Percentiles rank a stretch among this genome's conserved stretches.
Conservation (phyloP, 92 coral and sea anemone genomes). For the Siderastrea radians region DNA sequence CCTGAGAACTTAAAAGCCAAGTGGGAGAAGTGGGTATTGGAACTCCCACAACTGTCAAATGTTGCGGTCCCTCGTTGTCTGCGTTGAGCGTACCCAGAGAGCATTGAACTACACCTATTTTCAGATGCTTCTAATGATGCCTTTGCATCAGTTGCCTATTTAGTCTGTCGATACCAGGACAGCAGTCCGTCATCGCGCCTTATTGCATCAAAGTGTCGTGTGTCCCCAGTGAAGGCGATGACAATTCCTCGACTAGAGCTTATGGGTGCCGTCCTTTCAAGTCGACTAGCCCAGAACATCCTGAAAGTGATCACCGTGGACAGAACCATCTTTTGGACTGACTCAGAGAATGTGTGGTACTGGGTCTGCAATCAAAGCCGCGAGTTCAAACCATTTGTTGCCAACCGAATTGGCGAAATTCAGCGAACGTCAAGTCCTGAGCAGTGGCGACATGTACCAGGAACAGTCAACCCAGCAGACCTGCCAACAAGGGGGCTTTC, state of each 20-base stretch:
- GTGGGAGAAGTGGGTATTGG: slow-evolving; percentile 38
- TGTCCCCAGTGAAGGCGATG: slow-evolving; percentile 37
- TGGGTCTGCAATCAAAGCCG: slow-evolving; percentile 70
- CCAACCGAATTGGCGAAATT: slow-evolving; percentile 64
- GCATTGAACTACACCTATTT: slow-evolving; percentile 40
- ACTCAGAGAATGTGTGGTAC: slow-evolving; percentile 62
- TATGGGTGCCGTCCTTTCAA: slow-evolving; percentile 73
- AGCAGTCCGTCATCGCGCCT: slow-evolving; percentile 40
- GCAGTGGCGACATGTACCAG: slow-evolving; percentile 63
- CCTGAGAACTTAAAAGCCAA: slow-evolving; percentile 41
- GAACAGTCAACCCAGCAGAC: slow-evolving; percentile 52
- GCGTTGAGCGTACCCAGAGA: slow-evolving; percentile 34
- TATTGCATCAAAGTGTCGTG: slow-evolving; percentile 57
- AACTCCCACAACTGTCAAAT: slow-evolving; percentile 37
- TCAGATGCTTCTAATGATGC: slow-evolving; percentile 68
- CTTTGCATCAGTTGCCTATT: slow-evolving; percentile 39
- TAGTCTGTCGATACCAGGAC: slow-evolving; percentile 38
- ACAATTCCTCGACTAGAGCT: slow-evolving; percentile 46
- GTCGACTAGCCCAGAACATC: no score
- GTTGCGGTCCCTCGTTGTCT: slow-evolving; percentile 63
- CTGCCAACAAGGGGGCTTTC: slow-evolving; percentile 42
- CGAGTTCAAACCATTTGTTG: slow-evolving; percentile 50
- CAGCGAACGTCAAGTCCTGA: slow-evolving; percentile 56
- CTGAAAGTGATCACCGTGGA: no score
- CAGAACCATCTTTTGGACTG: no score